A percentile compares a stretch with the other conserved stretches of the same genome.
Evolutionary conservation across 2,113 vertebrate genomes (phyloP).

Genomic region (Physeter macrocephalus): DNA sequence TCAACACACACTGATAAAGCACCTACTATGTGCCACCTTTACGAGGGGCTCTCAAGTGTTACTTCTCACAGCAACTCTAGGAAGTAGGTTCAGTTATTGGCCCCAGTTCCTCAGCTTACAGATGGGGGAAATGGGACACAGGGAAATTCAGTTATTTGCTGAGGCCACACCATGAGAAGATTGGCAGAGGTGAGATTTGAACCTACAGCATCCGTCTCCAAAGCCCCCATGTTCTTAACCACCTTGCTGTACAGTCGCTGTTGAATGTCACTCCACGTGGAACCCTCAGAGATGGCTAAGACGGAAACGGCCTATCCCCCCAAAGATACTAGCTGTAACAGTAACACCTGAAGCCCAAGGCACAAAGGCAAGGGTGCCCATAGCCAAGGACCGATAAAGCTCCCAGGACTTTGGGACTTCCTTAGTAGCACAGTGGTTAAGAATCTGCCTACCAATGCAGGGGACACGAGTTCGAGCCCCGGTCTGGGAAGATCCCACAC

Average conservation of each 20-base stretch:
- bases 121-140: background rate
- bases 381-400: background rate
- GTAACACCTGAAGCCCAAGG: background rate
- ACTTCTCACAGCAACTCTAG: background rate
- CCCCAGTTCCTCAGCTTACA: background rate
- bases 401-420: background rate
- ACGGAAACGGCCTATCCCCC: background rate
- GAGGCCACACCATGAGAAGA: background rate
- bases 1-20: background rate
- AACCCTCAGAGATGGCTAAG: background rate
- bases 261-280: accelerated
- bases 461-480: no score
- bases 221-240: background rate
- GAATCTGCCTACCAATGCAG: no score
- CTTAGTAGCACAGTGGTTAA: no score
- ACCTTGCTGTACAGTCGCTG: background rate
- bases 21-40: background rate
- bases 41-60: background rate
- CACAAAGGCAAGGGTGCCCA: background rate
- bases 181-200: background rate
- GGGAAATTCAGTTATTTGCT: background rate
- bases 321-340: no score
- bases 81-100: background rate
- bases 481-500: no score
- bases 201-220: background rate